phyloP scores from a whole-genome alignment of 2,797 vertebrate genomes.

The Apodemus agrarius region DNA sequence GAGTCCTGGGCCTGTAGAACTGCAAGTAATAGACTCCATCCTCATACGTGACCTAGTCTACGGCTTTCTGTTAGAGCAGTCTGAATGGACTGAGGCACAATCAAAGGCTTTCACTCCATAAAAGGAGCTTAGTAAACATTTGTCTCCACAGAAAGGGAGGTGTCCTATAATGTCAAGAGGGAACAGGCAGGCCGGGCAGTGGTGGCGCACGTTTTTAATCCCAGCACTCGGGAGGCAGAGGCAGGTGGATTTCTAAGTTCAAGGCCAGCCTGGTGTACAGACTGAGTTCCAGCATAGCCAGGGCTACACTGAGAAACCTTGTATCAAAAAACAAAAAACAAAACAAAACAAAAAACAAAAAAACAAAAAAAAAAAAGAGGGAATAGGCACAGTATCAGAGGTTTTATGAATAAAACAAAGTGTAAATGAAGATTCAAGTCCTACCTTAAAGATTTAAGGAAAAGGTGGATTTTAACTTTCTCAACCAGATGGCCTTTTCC shows the following conservation, averaged over 20 bases:
- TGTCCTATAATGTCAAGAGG: background rate
- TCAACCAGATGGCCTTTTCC: background rate
- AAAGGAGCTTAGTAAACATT: conserved; percentile 40
- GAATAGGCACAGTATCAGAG: background rate
- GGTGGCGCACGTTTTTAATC: too few species aligned
- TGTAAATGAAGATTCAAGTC: conserved; percentile 52
- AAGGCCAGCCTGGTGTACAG: too few species aligned
- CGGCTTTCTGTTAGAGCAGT: background rate
- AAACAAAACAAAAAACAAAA: too few species aligned
- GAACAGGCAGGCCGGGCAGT: background rate
- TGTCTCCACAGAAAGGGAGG: conserved; percentile 10
- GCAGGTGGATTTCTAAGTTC: too few species aligned
- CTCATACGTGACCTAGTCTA: background rate
- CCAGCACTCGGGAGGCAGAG: too few species aligned
- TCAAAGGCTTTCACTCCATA: conserved; percentile 11
- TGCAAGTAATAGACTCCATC: background rate
- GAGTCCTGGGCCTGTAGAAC: background rate
- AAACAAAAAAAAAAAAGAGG: too few species aligned
- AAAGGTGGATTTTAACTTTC: conserved; percentile 61
- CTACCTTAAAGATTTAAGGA: conserved; percentile 38
- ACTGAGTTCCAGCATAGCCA: too few species aligned
- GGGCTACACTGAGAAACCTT: too few species aligned
- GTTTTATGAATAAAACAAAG: conserved; percentile 55
- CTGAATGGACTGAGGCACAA: background rate
- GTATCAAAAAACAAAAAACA: too few species aligned